Base-by-base conservation (phyloP, 35 echinoderm and acorn worm species). In the Diadema setosum region DNA sequence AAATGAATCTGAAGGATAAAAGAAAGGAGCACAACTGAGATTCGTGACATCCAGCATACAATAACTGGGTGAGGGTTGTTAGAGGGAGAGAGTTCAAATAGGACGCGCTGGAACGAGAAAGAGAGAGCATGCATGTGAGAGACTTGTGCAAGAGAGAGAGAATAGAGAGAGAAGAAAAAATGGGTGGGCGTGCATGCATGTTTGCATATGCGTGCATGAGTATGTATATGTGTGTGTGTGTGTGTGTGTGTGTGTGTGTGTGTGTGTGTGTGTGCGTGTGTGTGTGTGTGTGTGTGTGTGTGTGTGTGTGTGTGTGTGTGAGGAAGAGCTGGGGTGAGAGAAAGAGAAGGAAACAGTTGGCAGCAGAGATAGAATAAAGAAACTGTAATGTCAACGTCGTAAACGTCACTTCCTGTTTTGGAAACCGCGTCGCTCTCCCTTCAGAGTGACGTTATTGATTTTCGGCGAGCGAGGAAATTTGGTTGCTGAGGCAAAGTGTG, bases 381-480 rank as follows among this genome's bases (percentile, higher is more conserved):
- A 67, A 67, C 63, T 67, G 25, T 67, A 67, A 67, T 67, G 63
- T 67, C 63, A 67, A 67, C 63, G 63, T 67, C 63, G 63, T n/a
- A 25, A 67, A 31, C 63, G 63, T 67, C 29, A 67, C 63, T 33
- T 67, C 63, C 63, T 67, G 63, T 67, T 67, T 67, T 67, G 63
- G 63, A 67, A 67, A 34, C 27, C 63, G 18, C 63, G 30, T 67
- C 25, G 37, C 30, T 67, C 21, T 26, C 63, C 63, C 63, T 67
- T 67, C 63, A 67, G 63, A 33, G 30, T 15, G n/a, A 26, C 63
- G 37, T 67, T 67, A 67, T 67, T 67, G 63, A 67, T 67, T 67
- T 67, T 34, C 37, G 27, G 63, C 5, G 63, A 31, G 63, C 63
- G 63, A 67, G 63, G 63, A 67, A 67, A 67, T 67, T 67, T 67